A percentile compares a stretch with the other conserved stretches of the same genome.
Evolutionary conservation across 2,888 invertebrate species (phyloP).

Genomic region (Onchidella celtica): DNA sequence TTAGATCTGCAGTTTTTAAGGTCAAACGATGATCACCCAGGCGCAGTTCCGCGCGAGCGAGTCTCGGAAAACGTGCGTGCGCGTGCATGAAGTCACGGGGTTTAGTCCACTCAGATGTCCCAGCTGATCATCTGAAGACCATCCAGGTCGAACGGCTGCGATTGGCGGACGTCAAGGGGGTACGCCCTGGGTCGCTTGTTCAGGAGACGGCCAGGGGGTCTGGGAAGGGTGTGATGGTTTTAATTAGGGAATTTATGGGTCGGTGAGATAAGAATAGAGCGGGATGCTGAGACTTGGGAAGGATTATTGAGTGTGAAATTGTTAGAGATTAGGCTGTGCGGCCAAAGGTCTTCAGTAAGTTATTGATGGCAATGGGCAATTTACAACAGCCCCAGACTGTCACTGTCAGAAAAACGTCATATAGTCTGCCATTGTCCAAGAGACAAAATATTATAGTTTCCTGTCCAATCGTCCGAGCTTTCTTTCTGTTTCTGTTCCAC

Average conservation of each 20-base stretch:
- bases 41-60: not conserved
- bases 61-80: not conserved
- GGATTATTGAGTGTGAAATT: too few relatives aligned
- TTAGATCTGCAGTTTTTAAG: not conserved
- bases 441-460: too few relatives aligned
- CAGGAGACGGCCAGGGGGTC: not conserved
- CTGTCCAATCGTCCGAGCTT: too few relatives aligned
- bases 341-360: too few relatives aligned
- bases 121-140: not conserved
- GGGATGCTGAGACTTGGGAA: not conserved
- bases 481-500: too few relatives aligned
- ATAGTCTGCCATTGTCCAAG: too few relatives aligned
- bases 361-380: too few relatives aligned
- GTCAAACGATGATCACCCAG: slow-evolving; percentile 9
- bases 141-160: not conserved
- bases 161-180: not conserved
- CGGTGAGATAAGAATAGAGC: not conserved
- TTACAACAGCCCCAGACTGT: too few relatives aligned
- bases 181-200: too few relatives aligned
- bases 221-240: not conserved
- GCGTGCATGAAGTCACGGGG: slow-evolving; percentile 15
- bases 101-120: slow-evolving; percentile 19
- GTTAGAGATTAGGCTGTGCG: too few relatives aligned
- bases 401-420: too few relatives aligned
- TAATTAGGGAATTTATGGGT: not conserved